Percentiles rank a stretch among this genome's conserved stretches.
Evolutionary conservation across 2,113 vertebrate species (phyloP).

Genomic region (Panurus biarmicus): DNA sequence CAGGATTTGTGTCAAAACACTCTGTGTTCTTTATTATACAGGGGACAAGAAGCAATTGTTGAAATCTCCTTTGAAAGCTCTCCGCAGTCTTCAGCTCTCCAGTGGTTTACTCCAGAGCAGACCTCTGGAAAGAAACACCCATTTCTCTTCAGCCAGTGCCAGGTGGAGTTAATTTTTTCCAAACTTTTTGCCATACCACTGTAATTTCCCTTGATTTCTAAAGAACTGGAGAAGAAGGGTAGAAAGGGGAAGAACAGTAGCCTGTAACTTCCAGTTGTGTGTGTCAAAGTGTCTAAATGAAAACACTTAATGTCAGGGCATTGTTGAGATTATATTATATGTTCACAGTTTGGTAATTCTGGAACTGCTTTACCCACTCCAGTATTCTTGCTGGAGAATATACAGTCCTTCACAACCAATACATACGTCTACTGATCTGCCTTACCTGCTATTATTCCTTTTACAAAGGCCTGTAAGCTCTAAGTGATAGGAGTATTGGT

Average conservation of each 20-base stretch:
- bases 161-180: constrained; percentile 66
- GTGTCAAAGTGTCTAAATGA: neutral
- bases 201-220: neutral
- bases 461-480: neutral
- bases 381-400: neutral
- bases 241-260: neutral
- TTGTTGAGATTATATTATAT: neutral
- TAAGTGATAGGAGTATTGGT: neutral
- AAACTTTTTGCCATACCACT: neutral
- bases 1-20: neutral
- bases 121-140: constrained; percentile 91
- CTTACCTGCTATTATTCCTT: neutral
- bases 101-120: constrained; percentile 91
- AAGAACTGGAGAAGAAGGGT: neutral
- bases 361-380: neutral
- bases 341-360: neutral
- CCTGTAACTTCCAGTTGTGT: neutral
- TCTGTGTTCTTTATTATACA: constrained; percentile 45
- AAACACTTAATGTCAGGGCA: neutral
- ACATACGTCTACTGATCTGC: neutral
- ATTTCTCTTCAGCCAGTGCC: constrained; percentile 96
- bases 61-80: constrained; percentile 90
- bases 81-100: constrained; percentile 85
- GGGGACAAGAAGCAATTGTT: constrained; percentile 88
- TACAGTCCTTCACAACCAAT: neutral